Conservation (phyloP, 2,113 vertebrate species). For the Gambusia holbrooki region DNA sequence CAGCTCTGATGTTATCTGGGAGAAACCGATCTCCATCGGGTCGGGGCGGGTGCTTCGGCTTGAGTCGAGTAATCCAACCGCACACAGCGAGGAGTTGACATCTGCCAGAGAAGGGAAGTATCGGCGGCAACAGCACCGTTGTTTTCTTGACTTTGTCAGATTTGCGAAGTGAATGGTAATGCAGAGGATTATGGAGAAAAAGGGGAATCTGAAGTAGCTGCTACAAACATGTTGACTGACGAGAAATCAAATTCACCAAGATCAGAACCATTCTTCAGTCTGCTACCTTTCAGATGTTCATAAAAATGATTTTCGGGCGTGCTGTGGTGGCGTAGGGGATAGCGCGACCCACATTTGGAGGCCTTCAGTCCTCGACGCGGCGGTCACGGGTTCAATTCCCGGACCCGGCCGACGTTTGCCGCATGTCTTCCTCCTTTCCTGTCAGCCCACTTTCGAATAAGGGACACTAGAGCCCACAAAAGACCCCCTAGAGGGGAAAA, state of each 20-base stretch:
- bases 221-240: conserved; percentile 28
- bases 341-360: too few relatives aligned
- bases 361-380: too few relatives aligned
- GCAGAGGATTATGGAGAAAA: conserved; percentile 21
- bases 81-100: conserved; percentile 33
- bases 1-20: conserved; percentile 55
- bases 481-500: too few relatives aligned
- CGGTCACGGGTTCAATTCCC: too few relatives aligned
- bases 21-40: conserved; percentile 57
- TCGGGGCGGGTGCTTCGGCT: conserved; percentile 21
- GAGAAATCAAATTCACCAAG: conserved; percentile 1
- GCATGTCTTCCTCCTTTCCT: too few relatives aligned
- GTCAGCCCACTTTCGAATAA: too few relatives aligned
- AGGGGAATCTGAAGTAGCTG: conserved; percentile 41
- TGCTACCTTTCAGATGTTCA: too few relatives aligned
- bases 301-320: too few relatives aligned
- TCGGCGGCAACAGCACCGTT: conserved; percentile 17
- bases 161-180: conserved; percentile 20
- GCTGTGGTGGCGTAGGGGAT: too few relatives aligned
- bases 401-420: too few relatives aligned
- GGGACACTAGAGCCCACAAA: too few relatives aligned
- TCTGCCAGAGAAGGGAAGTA: conserved; percentile 18
- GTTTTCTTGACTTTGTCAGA: conserved; percentile 37
- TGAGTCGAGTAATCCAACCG: conserved; percentile 36
- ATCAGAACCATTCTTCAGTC: too few relatives aligned